These are phyloP conservation scores for Phymanthus crucifer DNA, from an alignment of 92 coral and sea anemone genomes.

Conservation along the genomic window DNA sequence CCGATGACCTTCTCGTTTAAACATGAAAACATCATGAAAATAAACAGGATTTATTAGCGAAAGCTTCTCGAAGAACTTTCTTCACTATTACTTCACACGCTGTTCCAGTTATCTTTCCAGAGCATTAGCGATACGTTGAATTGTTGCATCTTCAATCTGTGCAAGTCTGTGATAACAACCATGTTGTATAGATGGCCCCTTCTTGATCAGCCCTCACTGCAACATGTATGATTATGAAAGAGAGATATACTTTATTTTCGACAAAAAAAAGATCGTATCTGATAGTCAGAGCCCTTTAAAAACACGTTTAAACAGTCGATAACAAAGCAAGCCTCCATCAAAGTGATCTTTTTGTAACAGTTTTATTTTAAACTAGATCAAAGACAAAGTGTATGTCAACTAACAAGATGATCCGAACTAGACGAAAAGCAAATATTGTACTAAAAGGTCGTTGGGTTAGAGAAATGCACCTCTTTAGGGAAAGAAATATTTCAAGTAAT, in stretches of 20 bases:
- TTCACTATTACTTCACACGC: background rate
- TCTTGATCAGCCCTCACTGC: constrained; percentile 18
- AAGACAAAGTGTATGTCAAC: constrained; percentile 1
- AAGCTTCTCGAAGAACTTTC: background rate
- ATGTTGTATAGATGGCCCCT: background rate
- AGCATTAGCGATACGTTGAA: background rate
- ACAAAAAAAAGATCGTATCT: constrained; percentile 14
- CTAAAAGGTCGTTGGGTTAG: constrained; percentile 28
- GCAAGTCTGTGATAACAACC: constrained; percentile 5
- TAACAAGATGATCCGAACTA: background rate
- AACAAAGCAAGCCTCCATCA: constrained; percentile 6
- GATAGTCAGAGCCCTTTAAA: constrained; percentile 15
- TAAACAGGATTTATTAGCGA: background rate
- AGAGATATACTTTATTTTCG: constrained; percentile 11
- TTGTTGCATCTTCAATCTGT: constrained; percentile 1
- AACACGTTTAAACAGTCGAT: constrained; percentile 16
- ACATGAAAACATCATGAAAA: background rate
- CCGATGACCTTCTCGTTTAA: constrained; percentile 17
- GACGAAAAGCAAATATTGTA: constrained; percentile 14
- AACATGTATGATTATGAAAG: constrained; percentile 13
- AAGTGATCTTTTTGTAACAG: constrained; percentile 5
- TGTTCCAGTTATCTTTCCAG: background rate
- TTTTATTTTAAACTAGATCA: background rate
- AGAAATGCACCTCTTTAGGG: background rate
- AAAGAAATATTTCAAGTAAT: constrained; percentile 8